These are phyloP conservation scores for Drosophila athabasca DNA, from an alignment of 1,140 invertebrate genomes.

Conservation along the genomic window DNA sequence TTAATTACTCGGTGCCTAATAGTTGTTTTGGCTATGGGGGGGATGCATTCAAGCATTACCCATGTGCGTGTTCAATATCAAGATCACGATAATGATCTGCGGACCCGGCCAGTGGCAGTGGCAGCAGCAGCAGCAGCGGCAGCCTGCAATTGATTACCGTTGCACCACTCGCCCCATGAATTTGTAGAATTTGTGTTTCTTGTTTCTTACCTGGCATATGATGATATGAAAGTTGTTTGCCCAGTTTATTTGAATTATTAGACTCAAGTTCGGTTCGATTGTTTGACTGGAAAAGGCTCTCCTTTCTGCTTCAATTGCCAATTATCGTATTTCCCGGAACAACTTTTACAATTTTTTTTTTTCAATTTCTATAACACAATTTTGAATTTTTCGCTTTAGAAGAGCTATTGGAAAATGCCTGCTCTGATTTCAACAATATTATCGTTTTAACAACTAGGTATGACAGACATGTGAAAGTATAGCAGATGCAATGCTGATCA, in stretches of 20 bases:
- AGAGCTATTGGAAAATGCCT: too few species aligned
- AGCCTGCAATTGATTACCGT: slow-evolving; percentile 37
- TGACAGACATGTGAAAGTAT: too few species aligned
- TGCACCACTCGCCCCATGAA: slow-evolving; percentile 32
- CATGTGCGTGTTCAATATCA: slow-evolving; percentile 79
- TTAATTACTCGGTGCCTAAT: slow-evolving; percentile 51
- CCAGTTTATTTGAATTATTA: slow-evolving; percentile 8
- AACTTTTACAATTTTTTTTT: too few species aligned
- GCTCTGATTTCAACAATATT: too few species aligned
- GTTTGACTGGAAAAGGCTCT: slow-evolving; percentile 5
- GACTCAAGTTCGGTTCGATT: slow-evolving; percentile 1
- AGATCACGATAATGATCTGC: slow-evolving; percentile 71
- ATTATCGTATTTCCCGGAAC: slow-evolving; percentile 12
- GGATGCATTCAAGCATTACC: slow-evolving; percentile 60
- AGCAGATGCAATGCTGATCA: too few species aligned
- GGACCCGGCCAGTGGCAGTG: slow-evolving; percentile 23
- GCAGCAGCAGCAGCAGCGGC: not conserved
- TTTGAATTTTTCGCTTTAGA: too few species aligned
- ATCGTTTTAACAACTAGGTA: too few species aligned
- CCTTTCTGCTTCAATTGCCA: not conserved
- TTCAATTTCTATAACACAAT: too few species aligned
- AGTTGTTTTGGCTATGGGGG: slow-evolving; percentile 52
- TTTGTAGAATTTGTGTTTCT: slow-evolving; percentile 34
- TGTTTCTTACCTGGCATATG: slow-evolving; percentile 9
- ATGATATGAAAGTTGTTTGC: slow-evolving; percentile 39